Conservation (phyloP, 2,888 invertebrate genomes). For the Leucoma salicis region DNA sequence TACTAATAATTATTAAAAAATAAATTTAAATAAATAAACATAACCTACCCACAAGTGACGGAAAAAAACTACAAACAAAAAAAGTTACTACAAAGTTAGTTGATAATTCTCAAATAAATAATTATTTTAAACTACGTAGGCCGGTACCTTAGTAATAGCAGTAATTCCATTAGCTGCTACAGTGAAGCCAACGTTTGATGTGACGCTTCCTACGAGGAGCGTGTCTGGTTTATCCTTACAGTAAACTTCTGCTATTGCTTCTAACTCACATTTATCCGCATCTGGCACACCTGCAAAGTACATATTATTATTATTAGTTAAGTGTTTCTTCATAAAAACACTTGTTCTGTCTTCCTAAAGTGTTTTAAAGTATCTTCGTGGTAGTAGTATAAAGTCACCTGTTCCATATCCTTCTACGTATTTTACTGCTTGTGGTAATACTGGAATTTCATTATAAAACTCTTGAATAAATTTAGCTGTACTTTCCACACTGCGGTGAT, state of each 20-base stretch:
- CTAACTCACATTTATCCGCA: constrained; percentile 4
- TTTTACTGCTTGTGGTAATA: constrained; percentile 79
- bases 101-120: no score
- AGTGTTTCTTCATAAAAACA: no score
- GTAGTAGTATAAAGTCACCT: constrained; percentile 56
- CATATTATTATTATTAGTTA: no score
- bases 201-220: constrained; percentile 79
- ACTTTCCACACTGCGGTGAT: constrained; percentile 30
- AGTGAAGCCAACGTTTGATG: constrained; percentile 69
- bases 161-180: constrained; percentile 71
- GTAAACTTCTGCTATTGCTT: constrained; percentile 2
- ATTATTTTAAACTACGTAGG: no score
- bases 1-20: no score
- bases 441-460: constrained; percentile 79
- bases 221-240: constrained; percentile 59
- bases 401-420: constrained; percentile 80
- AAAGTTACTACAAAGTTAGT: no score
- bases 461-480: constrained; percentile 36
- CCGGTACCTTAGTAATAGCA: constrained; percentile 83
- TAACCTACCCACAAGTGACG: no score
- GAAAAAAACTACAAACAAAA: no score
- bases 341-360: no score
- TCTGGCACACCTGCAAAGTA: constrained; percentile 1
- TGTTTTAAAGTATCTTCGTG: no score
- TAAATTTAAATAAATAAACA: no score